Conservation (phyloP, 1,140 invertebrate species). For the Cheumatopsyche charites region DNA sequence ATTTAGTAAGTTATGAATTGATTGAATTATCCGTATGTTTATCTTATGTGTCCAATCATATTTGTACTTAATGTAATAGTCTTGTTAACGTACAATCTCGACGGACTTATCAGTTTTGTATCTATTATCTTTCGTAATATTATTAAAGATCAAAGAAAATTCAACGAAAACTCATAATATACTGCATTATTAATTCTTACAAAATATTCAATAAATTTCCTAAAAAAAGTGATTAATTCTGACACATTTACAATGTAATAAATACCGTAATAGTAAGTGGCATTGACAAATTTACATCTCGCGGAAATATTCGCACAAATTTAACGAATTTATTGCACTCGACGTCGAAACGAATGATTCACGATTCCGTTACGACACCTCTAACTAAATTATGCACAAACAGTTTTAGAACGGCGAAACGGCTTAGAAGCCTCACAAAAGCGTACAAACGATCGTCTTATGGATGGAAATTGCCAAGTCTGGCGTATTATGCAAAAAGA, state of each 20-base stretch:
- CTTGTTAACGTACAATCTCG: too few species aligned
- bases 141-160: too few species aligned
- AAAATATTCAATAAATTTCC: too few species aligned
- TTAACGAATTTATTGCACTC: not conserved
- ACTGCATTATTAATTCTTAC: too few species aligned
- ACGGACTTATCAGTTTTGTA: too few species aligned
- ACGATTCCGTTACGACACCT: conserved; percentile 8
- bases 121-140: too few species aligned
- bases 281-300: not conserved
- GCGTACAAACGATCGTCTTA: not conserved
- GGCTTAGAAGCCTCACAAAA: conserved; percentile 12
- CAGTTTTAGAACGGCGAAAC: conserved; percentile 5
- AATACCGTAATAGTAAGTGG: not conserved
- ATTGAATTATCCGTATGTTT: too few species aligned
- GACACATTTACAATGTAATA: conserved; percentile 17
- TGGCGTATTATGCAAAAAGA: too few species aligned
- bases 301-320: conserved; percentile 1
- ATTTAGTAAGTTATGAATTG: too few species aligned
- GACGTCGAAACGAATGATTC: not conserved
- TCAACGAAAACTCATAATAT: too few species aligned
- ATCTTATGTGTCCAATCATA: too few species aligned
- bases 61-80: too few species aligned
- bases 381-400: conserved; percentile 6
- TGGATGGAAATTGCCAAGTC: not conserved
- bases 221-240: not conserved